A percentile compares a stretch with the other conserved stretches of the same genome.
Conservation (phyloP, 2,113 vertebrate genomes). For the Dolichallabes microphthalmus region DNA sequence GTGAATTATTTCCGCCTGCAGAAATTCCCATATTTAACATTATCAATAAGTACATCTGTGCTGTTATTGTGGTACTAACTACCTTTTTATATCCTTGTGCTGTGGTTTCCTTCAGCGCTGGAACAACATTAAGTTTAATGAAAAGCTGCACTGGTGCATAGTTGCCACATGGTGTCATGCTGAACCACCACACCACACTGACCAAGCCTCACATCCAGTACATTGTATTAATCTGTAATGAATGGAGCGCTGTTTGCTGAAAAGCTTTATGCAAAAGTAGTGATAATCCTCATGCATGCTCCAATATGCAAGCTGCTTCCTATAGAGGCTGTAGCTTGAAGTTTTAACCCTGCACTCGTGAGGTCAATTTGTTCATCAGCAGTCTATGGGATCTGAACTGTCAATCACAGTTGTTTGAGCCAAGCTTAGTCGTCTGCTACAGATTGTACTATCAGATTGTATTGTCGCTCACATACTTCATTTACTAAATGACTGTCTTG, state of each 20-base stretch:
- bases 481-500: not conserved
- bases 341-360: not conserved
- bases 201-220: not conserved
- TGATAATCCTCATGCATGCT: not conserved
- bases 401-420: not conserved
- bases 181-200: constrained; percentile 26
- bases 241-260: not conserved
- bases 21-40: not conserved
- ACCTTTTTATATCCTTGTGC: not conserved
- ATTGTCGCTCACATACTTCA: not conserved
- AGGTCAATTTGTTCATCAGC: not conserved
- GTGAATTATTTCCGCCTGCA: not conserved
- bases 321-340: not conserved
- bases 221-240: not conserved
- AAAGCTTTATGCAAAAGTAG: not conserved
- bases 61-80: not conserved
- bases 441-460: not conserved
- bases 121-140: not conserved
- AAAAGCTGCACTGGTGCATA: constrained; percentile 45
- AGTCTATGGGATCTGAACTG: not conserved
- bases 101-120: not conserved
- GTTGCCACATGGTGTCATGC: constrained; percentile 54
- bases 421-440: not conserved
- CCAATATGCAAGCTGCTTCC: not conserved
- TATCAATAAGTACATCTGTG: not conserved